Conservation (phyloP, 1,140 invertebrate species). For the Heliothis subflexa region DNA sequence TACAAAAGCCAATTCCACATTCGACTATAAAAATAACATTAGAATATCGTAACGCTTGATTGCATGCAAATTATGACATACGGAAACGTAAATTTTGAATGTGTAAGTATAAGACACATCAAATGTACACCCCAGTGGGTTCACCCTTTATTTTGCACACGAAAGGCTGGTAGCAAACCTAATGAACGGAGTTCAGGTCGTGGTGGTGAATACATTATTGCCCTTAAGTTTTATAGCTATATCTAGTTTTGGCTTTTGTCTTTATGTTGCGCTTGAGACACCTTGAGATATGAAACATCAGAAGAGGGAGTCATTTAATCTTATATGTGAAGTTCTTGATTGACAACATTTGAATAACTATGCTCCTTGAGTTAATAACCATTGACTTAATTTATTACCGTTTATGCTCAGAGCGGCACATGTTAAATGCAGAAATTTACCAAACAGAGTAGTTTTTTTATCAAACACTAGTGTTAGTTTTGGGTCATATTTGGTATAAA, state of each 20-base stretch:
- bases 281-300: background rate
- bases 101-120: slow-evolving; percentile 48
- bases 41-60: slow-evolving; percentile 55
- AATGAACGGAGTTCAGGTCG: slow-evolving; percentile 57
- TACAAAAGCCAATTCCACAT: background rate
- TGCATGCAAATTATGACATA: slow-evolving; percentile 63
- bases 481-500: no score
- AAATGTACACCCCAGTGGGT: slow-evolving; percentile 48
- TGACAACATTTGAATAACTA: background rate
- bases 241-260: slow-evolving; percentile 26
- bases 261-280: slow-evolving; percentile 21
- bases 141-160: slow-evolving; percentile 58
- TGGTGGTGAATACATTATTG: slow-evolving; percentile 60
- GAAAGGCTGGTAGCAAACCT: slow-evolving; percentile 58
- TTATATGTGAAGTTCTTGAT: background rate
- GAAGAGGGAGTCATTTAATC: background rate
- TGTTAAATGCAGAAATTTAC: no score
- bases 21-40: slow-evolving; percentile 37
- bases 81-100: slow-evolving; percentile 58
- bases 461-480: no score
- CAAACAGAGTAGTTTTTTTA: no score
- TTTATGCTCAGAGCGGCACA: no score
- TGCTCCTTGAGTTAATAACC: background rate
- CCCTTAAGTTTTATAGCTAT: slow-evolving; percentile 45
- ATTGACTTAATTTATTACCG: no score